Conservation (phyloP, 1,140 invertebrate genomes). For the Radopholus similis region DNA sequence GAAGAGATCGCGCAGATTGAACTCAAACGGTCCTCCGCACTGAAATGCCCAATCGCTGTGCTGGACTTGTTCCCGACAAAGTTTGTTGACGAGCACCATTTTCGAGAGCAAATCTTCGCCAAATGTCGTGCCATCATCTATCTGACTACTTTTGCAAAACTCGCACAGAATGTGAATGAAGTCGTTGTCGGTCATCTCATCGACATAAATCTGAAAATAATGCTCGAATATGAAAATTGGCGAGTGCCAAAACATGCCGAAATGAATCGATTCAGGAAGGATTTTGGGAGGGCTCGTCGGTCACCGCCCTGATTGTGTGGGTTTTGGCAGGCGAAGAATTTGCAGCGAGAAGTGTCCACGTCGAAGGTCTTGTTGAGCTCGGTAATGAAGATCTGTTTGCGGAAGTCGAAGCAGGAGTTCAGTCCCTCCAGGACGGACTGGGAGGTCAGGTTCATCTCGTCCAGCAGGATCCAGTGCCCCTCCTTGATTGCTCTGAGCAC, state of each 20-base stretch:
- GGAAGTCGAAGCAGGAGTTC: constrained; percentile 95
- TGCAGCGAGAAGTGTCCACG: constrained; percentile 68
- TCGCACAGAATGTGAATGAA: constrained; percentile 66
- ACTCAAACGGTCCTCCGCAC: constrained; percentile 72
- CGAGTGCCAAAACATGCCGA: constrained; percentile 67
- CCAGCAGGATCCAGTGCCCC: constrained; percentile 92
- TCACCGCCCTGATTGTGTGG: constrained; percentile 91
- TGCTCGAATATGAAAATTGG: neutral
- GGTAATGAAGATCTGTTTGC: constrained; percentile 89
- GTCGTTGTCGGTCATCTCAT: constrained; percentile 74
- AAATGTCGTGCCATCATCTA: constrained; percentile 15
- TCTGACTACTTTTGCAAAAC: constrained; percentile 36
- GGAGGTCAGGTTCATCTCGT: constrained; percentile 95
- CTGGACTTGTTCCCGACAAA: neutral
- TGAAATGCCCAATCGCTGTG: neutral
- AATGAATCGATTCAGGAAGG: constrained; percentile 95
- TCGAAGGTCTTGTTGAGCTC: constrained; percentile 83
- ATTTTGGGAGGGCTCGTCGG: constrained; percentile 86
- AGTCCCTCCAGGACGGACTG: constrained; percentile 95
- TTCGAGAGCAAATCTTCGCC: constrained; percentile 17
- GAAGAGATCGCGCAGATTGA: constrained; percentile 89
- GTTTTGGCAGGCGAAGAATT: constrained; percentile 96
- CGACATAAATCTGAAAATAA: constrained; percentile 72
- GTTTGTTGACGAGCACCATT: constrained; percentile 25
- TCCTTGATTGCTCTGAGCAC: constrained; percentile 83